phyloP scores from a whole-genome alignment of 1,140 invertebrate species.

The Drusus annulatus region DNA sequence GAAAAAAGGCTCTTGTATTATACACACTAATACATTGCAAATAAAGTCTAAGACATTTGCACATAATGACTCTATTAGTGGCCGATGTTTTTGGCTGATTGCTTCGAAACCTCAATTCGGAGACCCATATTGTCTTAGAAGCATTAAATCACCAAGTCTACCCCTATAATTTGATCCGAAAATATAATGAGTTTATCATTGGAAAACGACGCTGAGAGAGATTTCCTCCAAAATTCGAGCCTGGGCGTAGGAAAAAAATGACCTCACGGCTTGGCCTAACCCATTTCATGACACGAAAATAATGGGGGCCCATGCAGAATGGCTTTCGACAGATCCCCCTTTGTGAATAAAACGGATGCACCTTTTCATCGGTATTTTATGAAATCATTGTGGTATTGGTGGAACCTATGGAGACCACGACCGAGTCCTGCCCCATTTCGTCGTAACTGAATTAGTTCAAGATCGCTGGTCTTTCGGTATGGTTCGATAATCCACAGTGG shows the following conservation, averaged over 20 bases:
- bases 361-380: slow-evolving; percentile 57
- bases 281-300: slow-evolving; percentile 58
- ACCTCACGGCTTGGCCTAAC: slow-evolving; percentile 48
- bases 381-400: slow-evolving; percentile 57
- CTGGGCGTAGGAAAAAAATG: slow-evolving; percentile 43
- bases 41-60: slow-evolving; percentile 52
- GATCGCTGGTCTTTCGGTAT: slow-evolving; percentile 52
- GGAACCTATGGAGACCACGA: slow-evolving; percentile 52
- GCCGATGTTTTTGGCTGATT: slow-evolving; percentile 47
- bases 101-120: slow-evolving; percentile 36
- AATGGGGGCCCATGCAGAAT: slow-evolving; percentile 51
- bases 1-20: slow-evolving; percentile 18
- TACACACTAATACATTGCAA: slow-evolving; percentile 38
- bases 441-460: slow-evolving; percentile 56
- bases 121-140: slow-evolving; percentile 33
- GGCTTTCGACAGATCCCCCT: slow-evolving; percentile 50
- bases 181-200: slow-evolving; percentile 24
- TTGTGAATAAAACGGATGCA: slow-evolving; percentile 58
- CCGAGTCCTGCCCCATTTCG: slow-evolving; percentile 52
- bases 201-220: background rate
- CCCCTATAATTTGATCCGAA: slow-evolving; percentile 39
- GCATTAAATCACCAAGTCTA: slow-evolving; percentile 14
- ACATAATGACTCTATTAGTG: slow-evolving; percentile 59
- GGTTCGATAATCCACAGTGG: slow-evolving; percentile 37
- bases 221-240: background rate